Evolutionary conservation across 2,888 invertebrate species (phyloP).

Genomic region (Drosophila nr. medialis): DNA sequence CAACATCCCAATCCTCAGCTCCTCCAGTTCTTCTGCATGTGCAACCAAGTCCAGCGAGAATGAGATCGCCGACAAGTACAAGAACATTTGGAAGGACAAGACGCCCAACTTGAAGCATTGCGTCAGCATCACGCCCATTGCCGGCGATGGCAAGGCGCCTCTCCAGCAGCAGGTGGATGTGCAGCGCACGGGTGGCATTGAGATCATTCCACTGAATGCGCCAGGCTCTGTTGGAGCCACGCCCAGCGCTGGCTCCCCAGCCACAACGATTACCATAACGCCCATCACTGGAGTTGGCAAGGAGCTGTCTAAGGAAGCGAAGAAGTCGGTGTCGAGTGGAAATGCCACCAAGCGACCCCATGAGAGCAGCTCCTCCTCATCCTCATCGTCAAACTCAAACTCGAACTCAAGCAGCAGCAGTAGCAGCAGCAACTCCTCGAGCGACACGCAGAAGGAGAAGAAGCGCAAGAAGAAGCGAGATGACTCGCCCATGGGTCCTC

Average conservation of each 20-base stretch:
- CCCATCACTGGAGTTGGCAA: constrained; percentile 86
- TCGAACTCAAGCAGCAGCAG: constrained; percentile 41
- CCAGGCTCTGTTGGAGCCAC: constrained; percentile 77
- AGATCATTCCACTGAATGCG: constrained; percentile 92
- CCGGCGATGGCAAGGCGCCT: constrained; percentile 53
- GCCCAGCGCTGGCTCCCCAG: constrained; percentile 85
- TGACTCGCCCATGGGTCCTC: constrained; percentile 87
- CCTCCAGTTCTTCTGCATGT: constrained; percentile 17
- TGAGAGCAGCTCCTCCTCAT: constrained; percentile 48
- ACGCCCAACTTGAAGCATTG: constrained; percentile 81
- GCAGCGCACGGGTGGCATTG: constrained; percentile 86
- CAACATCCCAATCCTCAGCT: constrained; percentile 21
- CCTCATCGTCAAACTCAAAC: constrained; percentile 20
- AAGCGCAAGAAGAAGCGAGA: constrained; percentile 91
- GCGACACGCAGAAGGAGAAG: constrained; percentile 86
- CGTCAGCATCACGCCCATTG: constrained; percentile 83
- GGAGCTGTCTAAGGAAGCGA: constrained; percentile 51
- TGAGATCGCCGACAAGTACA: constrained; percentile 83
- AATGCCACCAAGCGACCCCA: constrained; percentile 61
- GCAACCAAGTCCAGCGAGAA: constrained; percentile 64
- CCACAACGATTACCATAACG: constrained; percentile 94
- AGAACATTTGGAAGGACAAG: constrained; percentile 84
- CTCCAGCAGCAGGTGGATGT: constrained; percentile 64
- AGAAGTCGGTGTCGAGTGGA: constrained; percentile 49
- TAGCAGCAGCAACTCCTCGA: constrained; percentile 27